Base-by-base conservation (phyloP, 2,113 vertebrate species). In the Saimiri boliviensis region DNA sequence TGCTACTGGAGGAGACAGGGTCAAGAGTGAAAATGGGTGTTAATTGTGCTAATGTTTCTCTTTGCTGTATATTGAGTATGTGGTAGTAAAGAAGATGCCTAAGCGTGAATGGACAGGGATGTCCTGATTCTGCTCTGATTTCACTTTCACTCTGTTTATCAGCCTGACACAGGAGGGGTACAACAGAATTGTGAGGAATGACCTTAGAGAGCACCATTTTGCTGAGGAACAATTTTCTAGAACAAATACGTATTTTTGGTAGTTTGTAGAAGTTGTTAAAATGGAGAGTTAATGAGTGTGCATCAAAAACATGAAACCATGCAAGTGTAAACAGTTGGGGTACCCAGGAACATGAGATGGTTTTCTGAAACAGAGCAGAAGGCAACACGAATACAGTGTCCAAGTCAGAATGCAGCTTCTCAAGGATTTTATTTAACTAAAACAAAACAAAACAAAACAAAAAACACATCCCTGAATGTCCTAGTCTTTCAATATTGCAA, bases 331-430 rank as follows among this genome's bases (percentile, higher is more conserved):
- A 30, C 63, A 35, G 17, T 5, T 5, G 66, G 45, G 56, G 13
- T 8, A 3, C 66, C 9, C 27, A 23, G 27, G 12, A 37, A 49
- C 30, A 0, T 0, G 25, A 23, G 63, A 17, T 0, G 6, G 6
- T 20, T 66, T 27, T 32, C 49, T 77, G 16, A 63, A 56, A 35
- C 8, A 27, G 8, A 23, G 23, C 1, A 4, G 49, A 17, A 19
- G 21, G 23, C 12, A 4, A 8, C 8, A 10, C 16, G 16, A 0
- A 13, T 3, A 42, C 12, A 6, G 1, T 20, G 35, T 13, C 12
- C 19, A 11, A 32, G 23, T 19, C 37, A 37, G 45, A 45, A 32
- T 2, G 5, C 56, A 27, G 25, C 19, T 54, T 73, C 35, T 17
- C 5, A 3, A 30, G n/a, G 9, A 27, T n/a, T 54, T 3, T 2